A percentile compares a stretch with the other conserved stretches of the same genome.
Conservation (phyloP, 2,888 invertebrate genomes). For the Rutpela maculata region DNA sequence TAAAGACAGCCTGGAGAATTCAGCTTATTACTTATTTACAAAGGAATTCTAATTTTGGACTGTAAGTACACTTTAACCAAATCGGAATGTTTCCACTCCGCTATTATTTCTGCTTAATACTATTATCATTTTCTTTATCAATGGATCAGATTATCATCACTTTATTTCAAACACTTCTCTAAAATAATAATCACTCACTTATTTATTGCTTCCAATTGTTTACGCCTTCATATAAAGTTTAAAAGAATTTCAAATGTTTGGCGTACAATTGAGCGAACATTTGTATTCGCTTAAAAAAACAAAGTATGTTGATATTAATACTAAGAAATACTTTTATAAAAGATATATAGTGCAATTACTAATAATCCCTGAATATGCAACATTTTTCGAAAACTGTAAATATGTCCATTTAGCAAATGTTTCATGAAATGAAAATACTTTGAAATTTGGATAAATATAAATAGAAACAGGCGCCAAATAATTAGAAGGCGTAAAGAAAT, state of each 20-base stretch:
- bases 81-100: too few species aligned
- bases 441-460: background rate
- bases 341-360: background rate
- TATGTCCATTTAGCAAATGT: background rate
- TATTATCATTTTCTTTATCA: background rate
- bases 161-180: background rate
- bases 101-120: too few species aligned
- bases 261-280: constrained; percentile 17
- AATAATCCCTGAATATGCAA: background rate
- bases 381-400: background rate
- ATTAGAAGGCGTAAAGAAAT: constrained; percentile 4
- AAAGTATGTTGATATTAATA: constrained; percentile 14
- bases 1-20: too few species aligned
- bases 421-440: background rate
- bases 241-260: constrained; percentile 30
- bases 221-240: background rate
- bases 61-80: too few species aligned
- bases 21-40: too few species aligned
- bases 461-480: constrained; percentile 1
- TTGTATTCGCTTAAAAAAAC: constrained; percentile 16
- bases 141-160: background rate
- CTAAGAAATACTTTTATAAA: background rate
- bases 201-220: constrained; percentile 12
- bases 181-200: constrained; percentile 7
- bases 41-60: too few species aligned